A percentile compares a stretch with the other conserved stretches of the same genome.
These are phyloP conservation scores for Eurytoma adleriae DNA, from an alignment of 2,888 invertebrate genomes.

Conservation along the genomic window DNA sequence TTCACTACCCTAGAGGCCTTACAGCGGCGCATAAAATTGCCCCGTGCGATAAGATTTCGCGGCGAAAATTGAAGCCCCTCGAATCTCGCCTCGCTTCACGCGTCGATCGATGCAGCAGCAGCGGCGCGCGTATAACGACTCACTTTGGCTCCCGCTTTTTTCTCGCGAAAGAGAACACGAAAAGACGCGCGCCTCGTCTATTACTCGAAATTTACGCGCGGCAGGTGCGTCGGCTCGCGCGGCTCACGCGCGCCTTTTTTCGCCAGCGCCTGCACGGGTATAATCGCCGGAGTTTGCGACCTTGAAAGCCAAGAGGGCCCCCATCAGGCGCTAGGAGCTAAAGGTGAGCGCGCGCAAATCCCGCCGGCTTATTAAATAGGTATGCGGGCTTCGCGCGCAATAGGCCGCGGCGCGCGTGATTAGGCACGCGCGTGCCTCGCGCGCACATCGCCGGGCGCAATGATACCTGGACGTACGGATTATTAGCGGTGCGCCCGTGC, in stretches of 20 bases:
- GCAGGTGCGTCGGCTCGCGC: constrained; percentile 53
- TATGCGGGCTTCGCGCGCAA: background rate
- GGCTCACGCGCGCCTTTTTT: background rate
- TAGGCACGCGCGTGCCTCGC: background rate
- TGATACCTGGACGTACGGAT: too few species aligned
- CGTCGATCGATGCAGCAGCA: background rate
- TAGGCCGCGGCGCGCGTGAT: background rate
- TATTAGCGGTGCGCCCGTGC: too few species aligned
- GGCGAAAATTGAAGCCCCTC: too few species aligned
- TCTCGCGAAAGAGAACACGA: background rate
- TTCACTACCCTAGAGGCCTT: too few species aligned
- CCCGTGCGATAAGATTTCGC: too few species aligned
- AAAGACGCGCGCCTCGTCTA: constrained; percentile 44
- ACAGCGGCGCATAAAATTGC: too few species aligned
- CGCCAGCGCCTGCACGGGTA: background rate
- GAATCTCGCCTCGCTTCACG: background rate
- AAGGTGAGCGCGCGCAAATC: background rate
- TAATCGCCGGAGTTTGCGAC: background rate
- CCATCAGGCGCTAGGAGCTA: background rate
- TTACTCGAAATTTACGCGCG: constrained; percentile 63
- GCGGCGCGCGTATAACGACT: background rate
- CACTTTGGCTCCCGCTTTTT: too few species aligned
- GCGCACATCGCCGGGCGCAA: background rate
- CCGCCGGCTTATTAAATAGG: background rate
- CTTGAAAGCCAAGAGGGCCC: constrained; percentile 20